Evolutionary conservation across 2,113 vertebrate species (phyloP), one percentile per base, ranked within the genome.

Genomic region (Pitta sordida): DNA sequence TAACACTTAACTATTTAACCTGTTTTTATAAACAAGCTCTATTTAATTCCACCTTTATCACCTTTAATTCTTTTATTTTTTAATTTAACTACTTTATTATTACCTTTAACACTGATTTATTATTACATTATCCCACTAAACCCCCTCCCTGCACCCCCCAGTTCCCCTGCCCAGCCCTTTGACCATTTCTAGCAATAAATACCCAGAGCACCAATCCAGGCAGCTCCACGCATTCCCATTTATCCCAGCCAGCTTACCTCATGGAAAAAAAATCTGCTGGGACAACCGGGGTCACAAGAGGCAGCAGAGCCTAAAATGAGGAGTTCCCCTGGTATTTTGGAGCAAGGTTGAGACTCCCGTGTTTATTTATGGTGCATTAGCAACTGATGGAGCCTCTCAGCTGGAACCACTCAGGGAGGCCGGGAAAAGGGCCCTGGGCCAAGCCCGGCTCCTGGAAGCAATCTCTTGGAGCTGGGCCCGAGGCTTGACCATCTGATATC

Each of bases 281-380:
- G 89, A 82, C 91, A 92, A 58, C 77, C 15, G 18, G 74, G 83
- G 81, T 60, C 76, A 63, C 1, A 12, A 26, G 36, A 68, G 0
- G 20, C 84, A 86, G 83, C 79, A 13, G 23, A 60, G 92, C 86
- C 91, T 41, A 67, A 94, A 93, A 53, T 29, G 81, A 91, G 94
- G 90, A 94, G 93, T 95, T 96, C 87, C 93, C 94, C 65, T 75
- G 93, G 91, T 93, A 88, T 95, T 94, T 86, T 15, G 82, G 85
- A 65, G 87, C 80, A 18, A 87, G 86, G 67, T 80, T 96, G 59
- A 51, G 67, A 34, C 59, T 84, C 89, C 1, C 46, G 4, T 83
- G 91, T 93, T 95, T 96, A 96, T 96, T 97, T 95, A 43, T 93
- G 92, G 88, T 62, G 88, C 78, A 84, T 94, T 59, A 95, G 83